These are phyloP conservation scores for Timema podura DNA, from an alignment of 2,888 invertebrate species.

Conservation along the genomic window DNA sequence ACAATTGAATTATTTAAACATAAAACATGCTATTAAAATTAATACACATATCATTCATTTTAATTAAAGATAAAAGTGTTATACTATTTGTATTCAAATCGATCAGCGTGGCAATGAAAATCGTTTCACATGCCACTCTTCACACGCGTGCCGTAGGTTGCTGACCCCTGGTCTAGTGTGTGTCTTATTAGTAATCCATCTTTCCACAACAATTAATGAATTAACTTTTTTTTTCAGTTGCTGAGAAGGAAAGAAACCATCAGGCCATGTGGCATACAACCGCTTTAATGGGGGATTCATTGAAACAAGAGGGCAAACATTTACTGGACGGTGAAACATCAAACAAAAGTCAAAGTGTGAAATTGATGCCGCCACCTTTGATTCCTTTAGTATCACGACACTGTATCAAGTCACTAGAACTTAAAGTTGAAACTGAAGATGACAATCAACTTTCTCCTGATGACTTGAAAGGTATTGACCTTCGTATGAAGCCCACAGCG, in stretches of 20 bases:
- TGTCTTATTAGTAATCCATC: too few species aligned
- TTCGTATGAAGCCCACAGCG: constrained; percentile 25
- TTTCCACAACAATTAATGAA: too few species aligned
- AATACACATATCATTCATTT: too few species aligned
- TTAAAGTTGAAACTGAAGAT: background rate
- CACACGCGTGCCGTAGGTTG: too few species aligned
- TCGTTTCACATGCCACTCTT: too few species aligned
- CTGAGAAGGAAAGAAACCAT: constrained; percentile 8
- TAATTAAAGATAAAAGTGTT: too few species aligned
- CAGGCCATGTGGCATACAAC: constrained; percentile 18
- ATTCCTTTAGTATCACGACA: constrained; percentile 51
- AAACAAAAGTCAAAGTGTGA: background rate
- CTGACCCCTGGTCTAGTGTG: too few species aligned
- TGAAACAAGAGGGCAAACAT: background rate
- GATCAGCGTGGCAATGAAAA: too few species aligned
- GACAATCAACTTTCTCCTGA: constrained; percentile 17
- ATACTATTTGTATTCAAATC: too few species aligned
- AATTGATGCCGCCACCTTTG: constrained; percentile 64
- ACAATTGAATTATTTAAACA: too few species aligned
- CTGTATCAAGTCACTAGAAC: background rate
- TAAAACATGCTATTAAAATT: too few species aligned
- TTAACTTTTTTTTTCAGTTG: constrained; percentile 6
- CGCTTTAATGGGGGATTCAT: background rate
- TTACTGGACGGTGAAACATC: background rate
- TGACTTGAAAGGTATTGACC: constrained; percentile 27